Conservation (phyloP, 2,888 invertebrate genomes). For the Shargacucullia verbasci region DNA sequence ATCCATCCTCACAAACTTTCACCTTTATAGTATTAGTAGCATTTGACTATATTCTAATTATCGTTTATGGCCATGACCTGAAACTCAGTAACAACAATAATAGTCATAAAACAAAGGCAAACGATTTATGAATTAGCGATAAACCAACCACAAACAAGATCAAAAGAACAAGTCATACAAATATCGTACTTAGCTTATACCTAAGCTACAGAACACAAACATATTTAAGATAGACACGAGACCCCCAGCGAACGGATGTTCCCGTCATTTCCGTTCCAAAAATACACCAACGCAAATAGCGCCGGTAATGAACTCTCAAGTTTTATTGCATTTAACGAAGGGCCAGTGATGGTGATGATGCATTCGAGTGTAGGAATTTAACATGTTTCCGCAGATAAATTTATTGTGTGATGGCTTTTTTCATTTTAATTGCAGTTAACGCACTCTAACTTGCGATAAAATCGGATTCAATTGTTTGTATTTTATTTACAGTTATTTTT, state of each 20-base stretch:
- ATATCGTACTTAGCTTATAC: no score
- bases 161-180: not conserved
- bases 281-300: constrained; percentile 69
- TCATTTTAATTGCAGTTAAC: not conserved
- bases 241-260: constrained; percentile 76
- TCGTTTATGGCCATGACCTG: no score
- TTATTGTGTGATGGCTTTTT: constrained; percentile 12
- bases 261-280: constrained; percentile 67
- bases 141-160: no score
- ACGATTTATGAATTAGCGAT: no score
- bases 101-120: no score
- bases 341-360: constrained; percentile 33
- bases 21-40: no score
- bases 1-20: no score
- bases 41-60: no score
- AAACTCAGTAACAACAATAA: no score
- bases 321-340: constrained; percentile 54
- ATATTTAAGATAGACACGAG: constrained; percentile 44
- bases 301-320: constrained; percentile 58
- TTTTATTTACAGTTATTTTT: no score
- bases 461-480: no score
- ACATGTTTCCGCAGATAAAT: constrained; percentile 25
- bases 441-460: no score
- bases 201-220: constrained; percentile 11
- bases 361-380: constrained; percentile 19